Evolutionary conservation across 23 tunicate genomes (phyloP).

Genomic region (Trididemnum nubilum): DNA sequence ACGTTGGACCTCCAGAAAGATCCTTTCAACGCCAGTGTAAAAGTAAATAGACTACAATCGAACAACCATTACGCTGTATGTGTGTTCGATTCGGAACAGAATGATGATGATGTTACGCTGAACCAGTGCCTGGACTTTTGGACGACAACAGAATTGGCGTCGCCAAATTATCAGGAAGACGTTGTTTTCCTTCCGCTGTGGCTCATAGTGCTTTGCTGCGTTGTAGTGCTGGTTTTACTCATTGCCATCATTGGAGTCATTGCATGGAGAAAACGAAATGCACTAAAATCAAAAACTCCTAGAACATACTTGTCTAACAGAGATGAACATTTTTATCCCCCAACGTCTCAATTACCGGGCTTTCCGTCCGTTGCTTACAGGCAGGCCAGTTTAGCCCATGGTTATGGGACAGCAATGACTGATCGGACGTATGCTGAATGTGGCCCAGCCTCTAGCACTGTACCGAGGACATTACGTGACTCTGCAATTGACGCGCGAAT

Average conservation of each 20-base stretch:
- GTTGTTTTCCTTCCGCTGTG: slow-evolving; percentile 17
- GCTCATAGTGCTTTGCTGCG: slow-evolving; percentile 34
- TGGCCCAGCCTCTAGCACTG: slow-evolving; percentile 39
- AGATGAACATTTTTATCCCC: slow-evolving; percentile 31
- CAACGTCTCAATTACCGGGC: background rate
- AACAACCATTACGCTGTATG: slow-evolving; percentile 63
- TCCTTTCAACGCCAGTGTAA: slow-evolving; percentile 35
- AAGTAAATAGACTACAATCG: slow-evolving; percentile 34
- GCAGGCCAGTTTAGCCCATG: background rate
- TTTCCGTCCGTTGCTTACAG: background rate
- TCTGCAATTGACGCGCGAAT: slow-evolving; percentile 71
- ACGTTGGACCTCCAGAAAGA: slow-evolving; percentile 1
- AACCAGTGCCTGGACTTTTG: slow-evolving; percentile 50
- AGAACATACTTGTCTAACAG: slow-evolving; percentile 6
- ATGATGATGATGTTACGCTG: slow-evolving; percentile 6
- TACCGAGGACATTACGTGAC: slow-evolving; percentile 10
- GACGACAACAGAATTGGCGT: slow-evolving; percentile 4
- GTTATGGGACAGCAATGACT: background rate
- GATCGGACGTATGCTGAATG: slow-evolving; percentile 58
- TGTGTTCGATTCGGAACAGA: slow-evolving; percentile 57
- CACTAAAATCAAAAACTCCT: slow-evolving; percentile 12
- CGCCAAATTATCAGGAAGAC: background rate
- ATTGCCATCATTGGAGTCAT: slow-evolving; percentile 26
- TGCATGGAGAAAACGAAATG: slow-evolving; percentile 7
- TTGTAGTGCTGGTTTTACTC: slow-evolving; percentile 27